These are phyloP conservation scores for Rhodinocichla rosea DNA, from an alignment of 2,113 vertebrate genomes.

Conservation along the genomic window DNA sequence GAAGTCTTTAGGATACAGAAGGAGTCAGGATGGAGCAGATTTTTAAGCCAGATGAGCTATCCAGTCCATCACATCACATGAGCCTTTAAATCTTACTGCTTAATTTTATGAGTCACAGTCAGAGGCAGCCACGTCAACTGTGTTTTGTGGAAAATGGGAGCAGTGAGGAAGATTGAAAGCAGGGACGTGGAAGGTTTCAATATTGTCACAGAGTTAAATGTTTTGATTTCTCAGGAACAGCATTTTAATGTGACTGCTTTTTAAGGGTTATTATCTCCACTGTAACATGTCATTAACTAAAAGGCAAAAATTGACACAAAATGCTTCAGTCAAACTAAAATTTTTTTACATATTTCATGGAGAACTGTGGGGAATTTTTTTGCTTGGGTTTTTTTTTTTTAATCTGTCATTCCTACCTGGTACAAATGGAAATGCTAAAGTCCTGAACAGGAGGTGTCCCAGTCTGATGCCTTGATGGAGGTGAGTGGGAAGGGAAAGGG, in stretches of 20 bases:
- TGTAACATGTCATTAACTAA: background rate
- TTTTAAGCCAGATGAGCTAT: background rate
- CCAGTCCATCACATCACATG: background rate
- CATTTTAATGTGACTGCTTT: background rate
- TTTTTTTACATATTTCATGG: background rate
- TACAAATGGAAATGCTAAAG: background rate
- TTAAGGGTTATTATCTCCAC: background rate
- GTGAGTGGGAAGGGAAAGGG: background rate
- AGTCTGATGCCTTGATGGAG: background rate
- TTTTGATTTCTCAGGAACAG: conserved; percentile 28
- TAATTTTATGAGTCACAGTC: background rate
- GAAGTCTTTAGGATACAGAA: background rate
- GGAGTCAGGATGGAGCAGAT: background rate
- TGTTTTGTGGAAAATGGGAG: background rate
- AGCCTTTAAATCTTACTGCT: background rate
- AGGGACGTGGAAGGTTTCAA: background rate
- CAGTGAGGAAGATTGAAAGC: background rate
- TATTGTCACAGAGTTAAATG: background rate
- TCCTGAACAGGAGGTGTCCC: background rate
- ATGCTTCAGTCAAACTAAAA: background rate
- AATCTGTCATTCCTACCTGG: background rate
- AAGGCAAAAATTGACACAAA: background rate
- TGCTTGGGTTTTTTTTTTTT: background rate
- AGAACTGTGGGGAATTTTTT: background rate
- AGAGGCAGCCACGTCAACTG: background rate